A percentile compares a stretch with the other conserved stretches of the same genome.
These are phyloP conservation scores for Rousettus madagascariensis DNA, from an alignment of 2,797 vertebrate species.

Conservation along the genomic window DNA sequence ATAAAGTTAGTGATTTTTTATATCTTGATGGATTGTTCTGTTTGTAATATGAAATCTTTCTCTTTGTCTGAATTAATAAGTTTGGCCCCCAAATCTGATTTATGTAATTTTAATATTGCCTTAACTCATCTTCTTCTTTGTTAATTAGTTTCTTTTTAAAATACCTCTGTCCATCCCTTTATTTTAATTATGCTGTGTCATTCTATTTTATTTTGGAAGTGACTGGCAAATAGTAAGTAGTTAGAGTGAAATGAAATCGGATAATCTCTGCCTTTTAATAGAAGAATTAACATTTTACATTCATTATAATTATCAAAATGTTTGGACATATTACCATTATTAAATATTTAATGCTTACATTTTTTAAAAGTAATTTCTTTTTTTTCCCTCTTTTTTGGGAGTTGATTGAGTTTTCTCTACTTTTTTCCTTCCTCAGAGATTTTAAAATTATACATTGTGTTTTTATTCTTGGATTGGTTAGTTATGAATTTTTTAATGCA, in stretches of 20 bases:
- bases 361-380: not conserved
- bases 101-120: not conserved
- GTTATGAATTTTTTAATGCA: not conserved
- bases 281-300: not conserved
- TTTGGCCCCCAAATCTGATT: not conserved
- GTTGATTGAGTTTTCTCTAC: not conserved
- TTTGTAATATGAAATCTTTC: not conserved
- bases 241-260: not conserved
- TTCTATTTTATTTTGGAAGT: conserved; percentile 25
- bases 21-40: not conserved
- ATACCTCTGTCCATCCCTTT: not conserved
- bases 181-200: not conserved
- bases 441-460: not conserved
- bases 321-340: not conserved
- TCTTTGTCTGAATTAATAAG: not conserved
- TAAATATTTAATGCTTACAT: not conserved
- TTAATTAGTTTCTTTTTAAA: conserved; percentile 20
- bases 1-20: not conserved
- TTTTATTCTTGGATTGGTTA: not conserved
- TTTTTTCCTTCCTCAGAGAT: not conserved
- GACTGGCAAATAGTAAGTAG: not conserved
- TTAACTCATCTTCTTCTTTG: not conserved
- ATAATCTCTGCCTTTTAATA: not conserved
- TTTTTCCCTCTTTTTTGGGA: not conserved
- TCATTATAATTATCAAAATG: not conserved